phyloP scores from a whole-genome alignment of 2,113 vertebrate genomes.

The Aphelocoma coerulescens region DNA sequence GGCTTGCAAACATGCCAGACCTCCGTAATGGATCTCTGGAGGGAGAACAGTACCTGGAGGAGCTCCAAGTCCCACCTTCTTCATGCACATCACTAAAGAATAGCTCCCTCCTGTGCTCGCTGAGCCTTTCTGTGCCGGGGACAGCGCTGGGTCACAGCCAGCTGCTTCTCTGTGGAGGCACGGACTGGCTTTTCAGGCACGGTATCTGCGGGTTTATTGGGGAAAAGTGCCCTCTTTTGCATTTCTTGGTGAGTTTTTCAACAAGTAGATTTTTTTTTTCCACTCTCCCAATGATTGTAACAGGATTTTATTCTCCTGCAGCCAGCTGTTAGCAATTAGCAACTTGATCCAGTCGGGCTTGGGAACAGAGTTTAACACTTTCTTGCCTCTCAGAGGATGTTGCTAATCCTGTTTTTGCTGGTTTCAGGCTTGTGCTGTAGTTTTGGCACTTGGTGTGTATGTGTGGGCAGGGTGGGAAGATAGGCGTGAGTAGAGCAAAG shows the following conservation, averaged over 20 bases:
- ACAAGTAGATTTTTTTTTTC: not conserved
- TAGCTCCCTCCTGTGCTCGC: not conserved
- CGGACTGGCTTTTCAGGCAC: not conserved
- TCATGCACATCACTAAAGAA: not conserved
- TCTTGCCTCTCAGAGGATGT: slow-evolving; percentile 44
- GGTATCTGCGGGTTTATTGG: not conserved
- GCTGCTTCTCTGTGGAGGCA: not conserved
- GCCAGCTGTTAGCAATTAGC: slow-evolving; percentile 67
- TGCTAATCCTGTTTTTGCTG: slow-evolving; percentile 46
- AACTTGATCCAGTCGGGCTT: slow-evolving; percentile 41
- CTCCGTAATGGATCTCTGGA: slow-evolving; percentile 45
- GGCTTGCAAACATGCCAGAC: slow-evolving; percentile 39
- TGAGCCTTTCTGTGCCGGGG: not conserved
- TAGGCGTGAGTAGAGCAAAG: not conserved
- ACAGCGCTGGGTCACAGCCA: not conserved
- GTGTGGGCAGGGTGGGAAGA: slow-evolving; percentile 2
- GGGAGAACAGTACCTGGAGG: slow-evolving; percentile 47
- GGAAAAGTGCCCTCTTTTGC: not conserved
- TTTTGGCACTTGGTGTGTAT: not conserved
- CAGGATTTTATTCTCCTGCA: slow-evolving; percentile 44
- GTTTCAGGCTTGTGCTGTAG: not conserved
- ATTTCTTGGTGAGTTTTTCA: slow-evolving; percentile 11
- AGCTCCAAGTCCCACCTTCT: slow-evolving; percentile 52
- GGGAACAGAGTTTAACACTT: slow-evolving; percentile 57
- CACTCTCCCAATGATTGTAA: not conserved